phyloP scores from a whole-genome alignment of 2,888 invertebrate species.

The Chalcis sispes region DNA sequence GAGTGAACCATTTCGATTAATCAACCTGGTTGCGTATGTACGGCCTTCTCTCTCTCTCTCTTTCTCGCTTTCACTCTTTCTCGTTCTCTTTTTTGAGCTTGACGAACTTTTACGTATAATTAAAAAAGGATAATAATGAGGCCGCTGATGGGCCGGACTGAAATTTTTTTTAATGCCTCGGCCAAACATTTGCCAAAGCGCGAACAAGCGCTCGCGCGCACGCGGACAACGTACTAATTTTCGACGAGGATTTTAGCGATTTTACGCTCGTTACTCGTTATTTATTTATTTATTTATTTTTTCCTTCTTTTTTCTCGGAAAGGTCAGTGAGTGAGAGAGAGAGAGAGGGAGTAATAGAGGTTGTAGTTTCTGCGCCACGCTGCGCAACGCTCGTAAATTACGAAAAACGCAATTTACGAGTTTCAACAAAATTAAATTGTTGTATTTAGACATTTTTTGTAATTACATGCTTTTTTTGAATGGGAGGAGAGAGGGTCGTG shows the following conservation, averaged over 20 bases:
- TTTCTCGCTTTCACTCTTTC: not conserved
- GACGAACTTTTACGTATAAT: slow-evolving; percentile 42
- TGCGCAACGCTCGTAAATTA: slow-evolving; percentile 21
- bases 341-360: no score
- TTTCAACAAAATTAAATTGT: slow-evolving; percentile 26
- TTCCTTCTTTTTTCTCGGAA: no score
- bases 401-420: slow-evolving; percentile 7
- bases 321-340: no score
- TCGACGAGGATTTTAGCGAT: not conserved
- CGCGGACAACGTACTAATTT: slow-evolving; percentile 22
- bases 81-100: not conserved
- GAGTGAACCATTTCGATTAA: slow-evolving; percentile 44
- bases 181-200: slow-evolving; percentile 26
- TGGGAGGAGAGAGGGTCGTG: no score
- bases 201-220: not conserved
- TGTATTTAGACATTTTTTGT: slow-evolving; percentile 4
- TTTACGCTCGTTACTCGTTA: slow-evolving; percentile 36
- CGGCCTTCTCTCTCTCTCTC: no score
- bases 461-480: not conserved
- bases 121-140: slow-evolving; percentile 43
- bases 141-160: not conserved
- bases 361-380: no score
- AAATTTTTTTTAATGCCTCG: slow-evolving; percentile 41
- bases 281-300: not conserved
- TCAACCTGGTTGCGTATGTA: slow-evolving; percentile 19